phyloP scores from a whole-genome alignment of 2,113 vertebrate genomes.

The Calyptomena viridis region DNA sequence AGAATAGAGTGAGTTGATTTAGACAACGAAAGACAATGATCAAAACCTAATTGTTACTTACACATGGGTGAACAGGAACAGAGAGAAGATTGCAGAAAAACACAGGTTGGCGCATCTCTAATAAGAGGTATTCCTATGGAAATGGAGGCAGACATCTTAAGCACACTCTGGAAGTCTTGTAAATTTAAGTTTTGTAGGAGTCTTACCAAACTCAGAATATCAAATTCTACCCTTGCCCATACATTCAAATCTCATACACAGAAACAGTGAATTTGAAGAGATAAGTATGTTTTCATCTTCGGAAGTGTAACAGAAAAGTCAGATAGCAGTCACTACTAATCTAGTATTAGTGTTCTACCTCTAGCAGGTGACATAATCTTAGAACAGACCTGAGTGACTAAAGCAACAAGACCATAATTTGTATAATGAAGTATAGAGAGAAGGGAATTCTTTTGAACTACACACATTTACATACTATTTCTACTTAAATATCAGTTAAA shows the following conservation, averaged over 20 bases:
- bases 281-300: background rate
- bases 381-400: background rate
- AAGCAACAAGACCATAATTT: background rate
- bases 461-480: background rate
- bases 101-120: background rate
- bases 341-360: too few relatives aligned
- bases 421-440: background rate
- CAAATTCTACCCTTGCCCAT: background rate
- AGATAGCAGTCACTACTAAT: too few relatives aligned
- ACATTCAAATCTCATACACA: background rate
- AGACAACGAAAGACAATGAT: background rate
- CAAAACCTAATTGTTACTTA: background rate
- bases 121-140: background rate
- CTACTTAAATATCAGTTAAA: background rate
- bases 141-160: background rate
- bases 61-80: background rate
- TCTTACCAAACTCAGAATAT: background rate
- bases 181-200: background rate
- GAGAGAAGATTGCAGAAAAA: background rate
- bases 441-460: background rate
- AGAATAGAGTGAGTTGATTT: background rate
- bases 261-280: background rate
- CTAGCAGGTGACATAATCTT: background rate
- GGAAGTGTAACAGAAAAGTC: background rate
- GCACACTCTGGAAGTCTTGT: background rate